Evolutionary conservation across 1,140 invertebrate species (phyloP), one percentile per base, ranked within the genome.

Genomic region (Panagrolaimus sp.): DNA sequence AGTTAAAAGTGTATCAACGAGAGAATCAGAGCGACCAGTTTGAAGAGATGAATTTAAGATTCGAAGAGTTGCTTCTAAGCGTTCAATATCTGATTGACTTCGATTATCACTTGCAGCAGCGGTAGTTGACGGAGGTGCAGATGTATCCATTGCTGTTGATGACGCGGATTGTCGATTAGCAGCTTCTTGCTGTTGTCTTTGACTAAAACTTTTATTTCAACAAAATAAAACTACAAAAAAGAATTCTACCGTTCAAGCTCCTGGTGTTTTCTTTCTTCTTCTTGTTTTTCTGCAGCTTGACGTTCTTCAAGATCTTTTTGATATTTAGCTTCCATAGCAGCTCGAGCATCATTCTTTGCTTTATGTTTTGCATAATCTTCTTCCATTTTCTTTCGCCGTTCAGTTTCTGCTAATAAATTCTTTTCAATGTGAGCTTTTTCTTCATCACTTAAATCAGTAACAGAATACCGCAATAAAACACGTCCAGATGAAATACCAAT

Each of bases 401-500:
- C 47, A 12, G 44, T 63, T 45, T 43, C 58, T 28, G 48, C 67
- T 43, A 21, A 63, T 21, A 65, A 8, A 26, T 64, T n/a, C n/a
- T 45, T 24, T 45, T 64, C 43, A 14, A 69, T 63, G 9, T 66
- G 38, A 6, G 48, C 67, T 15, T 28, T 21, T 1, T 69, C 67
- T 38, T 67, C 67, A 5, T 43, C 26, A 21, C 21, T 28, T 26
- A 69, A 7, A n/a, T 32, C 21, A 46, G 43, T 44, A 10, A n/a
- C 43, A 26, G 58, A 65, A 65, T 69, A 69, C 1, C 67, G 67
- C 2, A 69, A 14, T 15, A 69, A 28, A 67, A 43, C 67, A 10
- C 67, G 58, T 10, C 38, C 65, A 1, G 21, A 43, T 69, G 44
- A 26, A 43, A 69, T 69, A 9, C 67, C 67, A 28, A 69, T 69